A percentile compares a stretch with the other conserved stretches of the same genome.
These are phyloP conservation scores for Mantis religiosa DNA, from an alignment of 2,888 invertebrate species.

Conservation along the genomic window DNA sequence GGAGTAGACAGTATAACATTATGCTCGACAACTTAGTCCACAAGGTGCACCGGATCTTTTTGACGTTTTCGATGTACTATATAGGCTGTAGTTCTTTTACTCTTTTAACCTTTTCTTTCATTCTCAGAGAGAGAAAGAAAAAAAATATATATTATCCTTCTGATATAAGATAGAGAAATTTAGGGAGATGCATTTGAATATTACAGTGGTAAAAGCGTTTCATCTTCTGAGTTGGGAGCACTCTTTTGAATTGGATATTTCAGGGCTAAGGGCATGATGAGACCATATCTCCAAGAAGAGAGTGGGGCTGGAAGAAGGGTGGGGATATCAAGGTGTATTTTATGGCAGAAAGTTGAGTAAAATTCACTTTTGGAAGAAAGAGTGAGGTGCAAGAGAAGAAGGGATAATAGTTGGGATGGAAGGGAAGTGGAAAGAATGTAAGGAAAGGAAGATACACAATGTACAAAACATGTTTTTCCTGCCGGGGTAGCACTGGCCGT, in stretches of 20 bases:
- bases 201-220: conserved; percentile 29
- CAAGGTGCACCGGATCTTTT: not conserved
- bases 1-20: not conserved
- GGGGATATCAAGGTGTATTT: conserved; percentile 24
- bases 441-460: not conserved
- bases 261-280: conserved; percentile 30
- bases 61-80: not conserved
- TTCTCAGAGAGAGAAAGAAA: not conserved
- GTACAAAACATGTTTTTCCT: conserved; percentile 11
- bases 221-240: conserved; percentile 26
- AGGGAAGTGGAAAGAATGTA: not conserved
- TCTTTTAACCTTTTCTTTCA: not conserved
- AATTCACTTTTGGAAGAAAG: conserved; percentile 27
- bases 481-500: not conserved
- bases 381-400: conserved; percentile 6
- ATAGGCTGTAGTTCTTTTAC: not conserved
- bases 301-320: conserved; percentile 2
- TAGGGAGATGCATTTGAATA: conserved; percentile 30
- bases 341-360: conserved; percentile 28
- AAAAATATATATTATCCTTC: conserved; percentile 7
- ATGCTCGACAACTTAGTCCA: not conserved
- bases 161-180: conserved; percentile 14
- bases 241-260: conserved; percentile 32
- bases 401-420: conserved; percentile 5
- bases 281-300: conserved; percentile 26